phyloP scores from a whole-genome alignment of 1,140 invertebrate species.

The Carposina sasakii region DNA sequence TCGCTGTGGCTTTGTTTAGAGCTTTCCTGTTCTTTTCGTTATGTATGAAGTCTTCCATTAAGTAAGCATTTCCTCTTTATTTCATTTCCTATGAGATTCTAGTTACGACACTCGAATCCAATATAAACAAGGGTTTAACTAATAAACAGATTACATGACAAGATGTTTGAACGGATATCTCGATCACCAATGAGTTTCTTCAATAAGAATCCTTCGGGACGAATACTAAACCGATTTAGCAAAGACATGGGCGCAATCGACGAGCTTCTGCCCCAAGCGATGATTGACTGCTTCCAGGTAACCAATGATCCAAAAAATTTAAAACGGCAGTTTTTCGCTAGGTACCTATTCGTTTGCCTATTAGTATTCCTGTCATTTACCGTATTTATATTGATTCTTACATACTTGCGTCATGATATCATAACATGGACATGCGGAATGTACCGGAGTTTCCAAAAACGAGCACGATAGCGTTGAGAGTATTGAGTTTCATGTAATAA shows the following conservation, averaged over 20 bases:
- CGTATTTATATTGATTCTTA: too few relatives aligned
- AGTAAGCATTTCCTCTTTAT: conserved; percentile 80
- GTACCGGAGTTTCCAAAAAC: too few relatives aligned
- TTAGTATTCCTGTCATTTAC: too few relatives aligned
- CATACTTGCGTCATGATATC: too few relatives aligned
- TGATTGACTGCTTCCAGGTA: conserved; percentile 80
- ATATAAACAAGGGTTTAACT: background rate
- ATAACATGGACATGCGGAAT: too few relatives aligned
- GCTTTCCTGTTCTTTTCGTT: conserved; percentile 83
- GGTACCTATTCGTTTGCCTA: too few relatives aligned
- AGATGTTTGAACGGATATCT: conserved; percentile 77
- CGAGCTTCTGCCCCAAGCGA: conserved; percentile 83
- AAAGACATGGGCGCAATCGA: conserved; percentile 82
- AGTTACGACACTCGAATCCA: background rate
- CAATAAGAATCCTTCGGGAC: conserved; percentile 81
- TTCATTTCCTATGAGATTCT: conserved; percentile 18
- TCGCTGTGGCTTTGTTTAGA: conserved; percentile 75
- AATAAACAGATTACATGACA: conserved; percentile 74
- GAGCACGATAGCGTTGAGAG: too few relatives aligned
- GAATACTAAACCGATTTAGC: conserved; percentile 74
- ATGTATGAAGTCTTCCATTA: conserved; percentile 82
- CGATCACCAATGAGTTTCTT: conserved; percentile 85
- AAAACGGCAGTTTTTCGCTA: too few relatives aligned
- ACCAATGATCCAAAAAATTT: conserved; percentile 75
- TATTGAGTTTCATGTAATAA: too few relatives aligned